These are phyloP conservation scores for Drosophila sturtevanti DNA, from an alignment of 1,140 invertebrate genomes.

Conservation along the genomic window DNA sequence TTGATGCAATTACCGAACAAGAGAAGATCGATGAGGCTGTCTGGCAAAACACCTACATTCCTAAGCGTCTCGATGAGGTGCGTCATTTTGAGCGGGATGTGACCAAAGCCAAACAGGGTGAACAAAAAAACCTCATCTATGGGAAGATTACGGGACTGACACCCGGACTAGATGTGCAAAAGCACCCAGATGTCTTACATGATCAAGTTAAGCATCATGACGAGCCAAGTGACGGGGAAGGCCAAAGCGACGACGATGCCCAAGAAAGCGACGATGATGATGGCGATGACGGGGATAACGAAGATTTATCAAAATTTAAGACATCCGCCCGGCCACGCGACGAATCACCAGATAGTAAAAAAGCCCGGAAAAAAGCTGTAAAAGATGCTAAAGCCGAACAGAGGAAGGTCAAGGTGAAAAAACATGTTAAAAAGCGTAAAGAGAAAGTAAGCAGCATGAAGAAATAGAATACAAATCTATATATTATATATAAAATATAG, in stretches of 20 bases:
- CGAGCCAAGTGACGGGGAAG: constrained; percentile 38
- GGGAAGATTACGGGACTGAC: constrained; percentile 93
- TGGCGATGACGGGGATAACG: constrained; percentile 81
- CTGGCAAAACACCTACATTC: constrained; percentile 97
- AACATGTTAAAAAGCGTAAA: constrained; percentile 97
- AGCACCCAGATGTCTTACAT: constrained; percentile 84
- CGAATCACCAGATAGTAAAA: constrained; percentile 94
- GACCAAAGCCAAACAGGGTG: constrained; percentile 89
- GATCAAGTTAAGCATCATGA: neutral
- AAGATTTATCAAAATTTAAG: constrained; percentile 86
- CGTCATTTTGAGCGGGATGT: constrained; percentile 96
- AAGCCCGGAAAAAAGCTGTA: constrained; percentile 91
- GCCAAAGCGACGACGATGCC: constrained; percentile 83
- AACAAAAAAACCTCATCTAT: constrained; percentile 90
- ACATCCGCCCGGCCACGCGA: constrained; percentile 90
- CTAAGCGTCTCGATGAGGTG: constrained; percentile 95
- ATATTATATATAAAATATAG: neutral
- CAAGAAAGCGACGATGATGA: constrained; percentile 82
- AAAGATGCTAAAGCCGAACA: constrained; percentile 96
- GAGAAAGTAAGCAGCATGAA: constrained; percentile 85
- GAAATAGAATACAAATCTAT: constrained; percentile 53
- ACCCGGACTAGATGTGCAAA: constrained; percentile 88
- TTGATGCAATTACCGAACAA: constrained; percentile 86
- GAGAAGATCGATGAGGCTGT: constrained; percentile 93
- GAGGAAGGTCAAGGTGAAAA: constrained; percentile 95